phyloP scores from a whole-genome alignment of 2,113 vertebrate genomes.

The Candoia aspera region DNA sequence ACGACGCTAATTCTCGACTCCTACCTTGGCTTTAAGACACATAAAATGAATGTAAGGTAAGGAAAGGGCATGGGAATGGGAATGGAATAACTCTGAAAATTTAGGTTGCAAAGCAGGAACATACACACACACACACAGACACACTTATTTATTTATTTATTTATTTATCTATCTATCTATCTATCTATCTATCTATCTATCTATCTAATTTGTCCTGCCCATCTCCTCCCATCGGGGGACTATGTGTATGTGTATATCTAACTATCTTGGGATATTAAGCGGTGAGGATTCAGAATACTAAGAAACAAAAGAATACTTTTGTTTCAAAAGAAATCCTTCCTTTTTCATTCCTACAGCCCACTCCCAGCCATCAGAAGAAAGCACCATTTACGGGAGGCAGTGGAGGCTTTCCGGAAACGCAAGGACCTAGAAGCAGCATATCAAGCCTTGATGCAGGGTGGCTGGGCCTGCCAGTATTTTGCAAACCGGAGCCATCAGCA shows the following conservation, averaged over 20 bases:
- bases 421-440: constrained; percentile 86
- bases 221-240: no score
- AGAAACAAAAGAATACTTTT: no score
- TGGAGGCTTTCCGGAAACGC: constrained; percentile 84
- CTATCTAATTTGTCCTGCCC: no score
- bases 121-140: no score
- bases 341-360: constrained; percentile 68
- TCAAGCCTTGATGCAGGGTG: constrained; percentile 83
- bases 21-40: constrained; percentile 74
- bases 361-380: constrained; percentile 83
- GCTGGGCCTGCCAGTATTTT: constrained; percentile 84
- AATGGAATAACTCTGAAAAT: neutral
- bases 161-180: no score
- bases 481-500: constrained; percentile 79
- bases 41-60: constrained; percentile 78
- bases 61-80: neutral
- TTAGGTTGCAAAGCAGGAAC: neutral
- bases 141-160: no score
- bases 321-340: neutral
- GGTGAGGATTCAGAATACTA: neutral
- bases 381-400: constrained; percentile 87
- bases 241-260: no score
- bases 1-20: constrained; percentile 75
- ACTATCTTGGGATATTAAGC: neutral
- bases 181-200: no score